A percentile compares a stretch with the other conserved stretches of the same genome.
Conservation (phyloP, 2,888 invertebrate genomes). For the Meandrusa payeni region DNA sequence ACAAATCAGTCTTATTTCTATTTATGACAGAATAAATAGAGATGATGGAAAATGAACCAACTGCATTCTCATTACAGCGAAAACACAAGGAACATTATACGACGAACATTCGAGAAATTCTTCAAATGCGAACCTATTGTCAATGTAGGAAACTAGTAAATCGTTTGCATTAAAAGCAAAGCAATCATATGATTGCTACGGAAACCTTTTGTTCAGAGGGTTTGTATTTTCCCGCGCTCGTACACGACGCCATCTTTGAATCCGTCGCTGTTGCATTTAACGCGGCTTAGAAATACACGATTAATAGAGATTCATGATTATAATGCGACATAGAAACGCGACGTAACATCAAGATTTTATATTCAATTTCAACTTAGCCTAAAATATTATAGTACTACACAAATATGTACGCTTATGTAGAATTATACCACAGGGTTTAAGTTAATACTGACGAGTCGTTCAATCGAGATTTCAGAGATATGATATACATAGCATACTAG, state of each 20-base stretch:
- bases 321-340: constrained; percentile 40
- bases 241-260: constrained; percentile 12
- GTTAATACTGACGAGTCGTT: constrained; percentile 73
- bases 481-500: constrained; percentile 48
- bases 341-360: constrained; percentile 53
- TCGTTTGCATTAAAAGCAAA: constrained; percentile 21
- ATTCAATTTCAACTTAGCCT: constrained; percentile 54
- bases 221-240: constrained; percentile 2
- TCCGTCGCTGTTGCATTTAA: neutral
- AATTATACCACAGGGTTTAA: constrained; percentile 64
- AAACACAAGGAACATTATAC: constrained; percentile 23
- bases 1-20: constrained; percentile 76
- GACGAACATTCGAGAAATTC: constrained; percentile 18
- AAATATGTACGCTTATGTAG: constrained; percentile 57
- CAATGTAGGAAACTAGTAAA: constrained; percentile 25
- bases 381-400: constrained; percentile 55
- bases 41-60: constrained; percentile 23
- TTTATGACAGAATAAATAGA: constrained; percentile 45
- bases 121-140: constrained; percentile 25
- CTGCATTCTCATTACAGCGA: constrained; percentile 20
- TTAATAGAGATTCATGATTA: constrained; percentile 18
- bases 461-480: constrained; percentile 64
- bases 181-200: constrained; percentile 22
- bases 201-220: constrained; percentile 6
- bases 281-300: constrained; percentile 8